Base-by-base conservation (phyloP, 1,140 invertebrate species). In the Cataglyphis hispanica region DNA sequence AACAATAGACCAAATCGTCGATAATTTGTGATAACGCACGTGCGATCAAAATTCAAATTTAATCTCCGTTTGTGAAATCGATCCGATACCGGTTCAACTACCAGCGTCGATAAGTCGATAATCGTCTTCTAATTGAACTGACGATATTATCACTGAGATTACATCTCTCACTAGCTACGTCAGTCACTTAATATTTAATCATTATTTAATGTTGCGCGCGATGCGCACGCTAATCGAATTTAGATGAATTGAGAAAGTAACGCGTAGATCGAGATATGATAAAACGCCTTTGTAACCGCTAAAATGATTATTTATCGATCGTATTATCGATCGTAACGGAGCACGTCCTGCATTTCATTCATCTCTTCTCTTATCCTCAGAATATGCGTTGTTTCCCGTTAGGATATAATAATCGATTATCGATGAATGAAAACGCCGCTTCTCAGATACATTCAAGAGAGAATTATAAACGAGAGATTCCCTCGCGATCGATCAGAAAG, bases 141-240 rank as follows among this genome's bases (percentile, higher is more conserved):
- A 69, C 77, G 34, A 69, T 34, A 40, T 69, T 80, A 80, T 80
- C 77, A 50, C 6, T 13, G 63, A 69, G 34, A 56, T 80, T 80
- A 69, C 40, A 13, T 10, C 46, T 40, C 63, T 34, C 22, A 53
- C 31, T 37, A 37, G 16, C 40, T 58, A 53, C 22, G 22, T 69
- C 63, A 27, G n/a, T 80, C 69, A 69, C 31, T 31, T 31, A 31
- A 31, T 31, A 31, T 31, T 31, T 31, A 31, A 31, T 31, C 1
- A 31, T 31, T 31, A 31, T 3, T 31, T 31, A 31, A 31, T 31
- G 13, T 25, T 37, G 31, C 22, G 6, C 40, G 61, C 43, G 25
- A 76, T 63, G 58, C 46, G 40, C 22, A 13, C 37, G 58, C 31
- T 80, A 56, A 69, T 69, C 31, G 64, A 27, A 19, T n/a, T 27